Evolutionary conservation across 2,888 invertebrate species (phyloP), one percentile per base, ranked within the genome.

Genomic region (Hirtodrosophila duncani): DNA sequence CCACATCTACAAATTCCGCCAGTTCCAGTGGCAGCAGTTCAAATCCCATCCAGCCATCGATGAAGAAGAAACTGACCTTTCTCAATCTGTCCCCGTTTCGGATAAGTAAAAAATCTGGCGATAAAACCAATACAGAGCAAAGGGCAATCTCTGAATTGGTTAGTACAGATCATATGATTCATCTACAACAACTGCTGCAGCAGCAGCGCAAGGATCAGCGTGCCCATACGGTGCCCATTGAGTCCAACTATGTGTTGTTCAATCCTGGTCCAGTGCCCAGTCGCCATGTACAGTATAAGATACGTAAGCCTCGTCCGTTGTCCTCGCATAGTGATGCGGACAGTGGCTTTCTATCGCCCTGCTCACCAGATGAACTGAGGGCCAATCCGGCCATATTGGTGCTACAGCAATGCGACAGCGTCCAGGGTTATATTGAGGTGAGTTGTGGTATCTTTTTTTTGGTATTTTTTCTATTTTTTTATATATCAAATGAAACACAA

Each of bases 311-410:
- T 2, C 74, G 87, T 9, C 87, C 87, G 1, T 50, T 86, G 0
- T 87, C 87, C 3, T 84, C 83, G 1, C 85, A 89, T 63, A 91
- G 91, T 84, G 91, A 91, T 85, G 89, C 90, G 7, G 91, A 91
- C 78, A 91, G 91, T 82, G 91, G 91, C 3, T 91, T 91, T 69
- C 83, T 91, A 31, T 91, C 91, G 64, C 91, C 91, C 0, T 90
- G 89, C 65, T 91, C 91, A 14, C 91, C 91, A 0, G 88, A 89
- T 42, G 90, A 90, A 41, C 52, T 84, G 45, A 84, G 79, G 58
- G 83, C 80, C 23, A 85, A 85, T 72, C 84, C 86, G 3, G 81
- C 85, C 4, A 79, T 87, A 24, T 59, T 86, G 36, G 84, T 86
- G 36, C 59, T 87, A 44, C 86, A 87, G 67, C 86, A 87, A 49